Evolutionary conservation across 2,888 invertebrate genomes (phyloP).

Genomic region (Ophion ventricosus): DNA sequence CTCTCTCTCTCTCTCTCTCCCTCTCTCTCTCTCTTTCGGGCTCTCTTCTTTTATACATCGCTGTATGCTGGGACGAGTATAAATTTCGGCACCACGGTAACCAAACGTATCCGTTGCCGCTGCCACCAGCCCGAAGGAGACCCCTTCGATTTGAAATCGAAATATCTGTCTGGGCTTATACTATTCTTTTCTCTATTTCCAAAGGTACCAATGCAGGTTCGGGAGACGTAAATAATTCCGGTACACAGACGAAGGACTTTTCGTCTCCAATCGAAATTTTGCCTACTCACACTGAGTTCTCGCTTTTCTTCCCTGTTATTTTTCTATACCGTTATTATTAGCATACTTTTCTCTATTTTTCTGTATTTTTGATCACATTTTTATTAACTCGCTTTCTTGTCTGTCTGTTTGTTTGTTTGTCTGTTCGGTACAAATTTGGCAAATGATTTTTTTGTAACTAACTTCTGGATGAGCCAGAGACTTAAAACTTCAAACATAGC

Average conservation of each 20-base stretch:
- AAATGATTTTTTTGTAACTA: too few species aligned
- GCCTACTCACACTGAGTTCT: not conserved
- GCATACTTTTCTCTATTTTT: slow-evolving; percentile 17
- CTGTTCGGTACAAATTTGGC: too few species aligned
- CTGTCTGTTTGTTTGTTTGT: too few species aligned
- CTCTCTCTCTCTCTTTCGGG: slow-evolving; percentile 41
- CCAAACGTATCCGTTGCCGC: slow-evolving; percentile 56
- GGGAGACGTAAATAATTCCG: slow-evolving; percentile 68
- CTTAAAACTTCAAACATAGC: too few species aligned
- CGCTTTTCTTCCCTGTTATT: slow-evolving; percentile 25
- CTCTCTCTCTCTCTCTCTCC: slow-evolving; percentile 7
- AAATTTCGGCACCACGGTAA: slow-evolving; percentile 62
- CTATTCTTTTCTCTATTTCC: slow-evolving; percentile 64
- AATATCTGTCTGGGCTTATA: slow-evolving; percentile 67
- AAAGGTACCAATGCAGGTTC: slow-evolving; percentile 54
- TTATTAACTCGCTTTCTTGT: too few species aligned
- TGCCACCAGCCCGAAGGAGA: slow-evolving; percentile 30
- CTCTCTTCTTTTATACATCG: slow-evolving; percentile 44
- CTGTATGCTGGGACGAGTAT: slow-evolving; percentile 53
- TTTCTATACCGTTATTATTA: slow-evolving; percentile 6
- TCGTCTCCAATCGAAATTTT: slow-evolving; percentile 49
- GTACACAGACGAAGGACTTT: slow-evolving; percentile 35
- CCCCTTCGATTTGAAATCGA: slow-evolving; percentile 68
- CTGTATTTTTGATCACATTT: not conserved
- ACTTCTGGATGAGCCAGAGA: too few species aligned